A percentile compares a stretch with the other conserved stretches of the same genome.
phyloP scores from a whole-genome alignment of 2,888 invertebrate genomes.

The Ichneumoninae sp. region DNA sequence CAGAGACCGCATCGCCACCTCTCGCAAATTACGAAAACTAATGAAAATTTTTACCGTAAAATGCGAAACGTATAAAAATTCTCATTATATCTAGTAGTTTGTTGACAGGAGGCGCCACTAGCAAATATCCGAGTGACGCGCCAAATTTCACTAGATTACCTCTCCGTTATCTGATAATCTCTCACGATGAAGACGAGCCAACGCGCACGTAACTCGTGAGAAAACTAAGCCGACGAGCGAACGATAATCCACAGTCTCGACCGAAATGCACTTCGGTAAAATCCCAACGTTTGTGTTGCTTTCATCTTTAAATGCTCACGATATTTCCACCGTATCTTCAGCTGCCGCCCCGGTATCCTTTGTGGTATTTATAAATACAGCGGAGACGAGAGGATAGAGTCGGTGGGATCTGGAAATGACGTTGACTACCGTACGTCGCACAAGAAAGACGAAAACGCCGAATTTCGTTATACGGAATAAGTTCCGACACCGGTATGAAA shows the following conservation, averaged over 20 bases:
- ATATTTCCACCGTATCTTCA: slow-evolving; percentile 10
- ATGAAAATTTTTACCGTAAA: too few relatives aligned
- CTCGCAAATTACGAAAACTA: too few relatives aligned
- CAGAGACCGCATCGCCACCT: too few relatives aligned
- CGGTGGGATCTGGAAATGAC: slow-evolving; percentile 29
- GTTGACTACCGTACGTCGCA: slow-evolving; percentile 6
- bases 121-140: not conserved
- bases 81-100: not conserved
- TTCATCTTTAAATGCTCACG: not conserved
- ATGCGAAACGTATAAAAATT: not conserved
- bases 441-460: slow-evolving; percentile 7
- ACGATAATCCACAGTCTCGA: not conserved
- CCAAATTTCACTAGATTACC: not conserved
- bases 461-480: slow-evolving; percentile 48
- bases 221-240: not conserved
- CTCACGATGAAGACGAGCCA: not conserved
- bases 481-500: slow-evolving; percentile 41
- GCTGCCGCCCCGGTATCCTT: not conserved
- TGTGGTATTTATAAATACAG: slow-evolving; percentile 3
- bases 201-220: not conserved
- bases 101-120: not conserved
- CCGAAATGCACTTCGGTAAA: not conserved
- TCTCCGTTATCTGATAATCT: slow-evolving; percentile 6
- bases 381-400: slow-evolving; percentile 1
- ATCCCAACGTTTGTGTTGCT: not conserved